These are phyloP conservation scores for Nymphalis c-album DNA, from an alignment of 2,888 invertebrate species.

Conservation along the genomic window DNA sequence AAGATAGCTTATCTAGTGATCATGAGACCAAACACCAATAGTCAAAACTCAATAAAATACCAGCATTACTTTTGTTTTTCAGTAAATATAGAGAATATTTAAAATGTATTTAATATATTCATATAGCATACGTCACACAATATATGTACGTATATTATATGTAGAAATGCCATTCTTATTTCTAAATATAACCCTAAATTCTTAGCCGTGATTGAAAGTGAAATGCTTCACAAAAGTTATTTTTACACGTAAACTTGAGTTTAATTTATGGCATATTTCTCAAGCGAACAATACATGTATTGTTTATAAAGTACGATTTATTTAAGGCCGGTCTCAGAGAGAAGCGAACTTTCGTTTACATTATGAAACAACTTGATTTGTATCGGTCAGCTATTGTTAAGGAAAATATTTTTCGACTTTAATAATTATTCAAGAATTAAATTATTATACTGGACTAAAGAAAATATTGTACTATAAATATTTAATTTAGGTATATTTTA, in stretches of 20 bases:
- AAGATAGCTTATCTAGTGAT: no score
- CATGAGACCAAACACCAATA: no score
- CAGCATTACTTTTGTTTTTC: no score
- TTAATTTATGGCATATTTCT: slow-evolving; percentile 68
- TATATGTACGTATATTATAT: background rate
- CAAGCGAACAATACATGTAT: slow-evolving; percentile 74
- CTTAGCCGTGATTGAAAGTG: slow-evolving; percentile 23
- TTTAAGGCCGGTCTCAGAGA: slow-evolving; percentile 69
- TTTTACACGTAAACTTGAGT: slow-evolving; percentile 37
- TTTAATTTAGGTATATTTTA: no score
- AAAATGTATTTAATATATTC: no score
- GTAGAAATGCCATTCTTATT: background rate
- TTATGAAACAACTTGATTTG: slow-evolving; percentile 60
- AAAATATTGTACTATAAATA: no score
- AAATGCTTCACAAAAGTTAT: slow-evolving; percentile 31
- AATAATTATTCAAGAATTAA: background rate
- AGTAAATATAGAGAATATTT: no score
- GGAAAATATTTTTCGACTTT: slow-evolving; percentile 24
- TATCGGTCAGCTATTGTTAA: slow-evolving; percentile 60
- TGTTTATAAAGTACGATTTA: slow-evolving; percentile 70
- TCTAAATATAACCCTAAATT: slow-evolving; percentile 4
- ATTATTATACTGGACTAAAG: background rate
- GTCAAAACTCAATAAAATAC: no score
- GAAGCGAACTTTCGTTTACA: slow-evolving; percentile 65
- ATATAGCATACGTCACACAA: background rate